Evolutionary conservation across 2,113 vertebrate species (phyloP).

Genomic region (Anoplopoma fimbria): DNA sequence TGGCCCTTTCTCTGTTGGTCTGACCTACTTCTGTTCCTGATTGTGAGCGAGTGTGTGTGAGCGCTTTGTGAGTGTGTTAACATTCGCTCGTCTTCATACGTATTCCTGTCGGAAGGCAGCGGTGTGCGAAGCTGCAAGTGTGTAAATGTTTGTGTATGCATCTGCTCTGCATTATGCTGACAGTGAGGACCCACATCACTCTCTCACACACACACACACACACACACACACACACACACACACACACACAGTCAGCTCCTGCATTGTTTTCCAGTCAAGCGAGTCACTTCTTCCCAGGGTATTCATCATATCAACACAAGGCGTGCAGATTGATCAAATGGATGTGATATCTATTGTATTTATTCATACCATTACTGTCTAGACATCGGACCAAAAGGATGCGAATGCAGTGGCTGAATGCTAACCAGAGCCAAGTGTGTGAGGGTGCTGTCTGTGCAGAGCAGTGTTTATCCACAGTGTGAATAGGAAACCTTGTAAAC

Average conservation of each 20-base stretch:
- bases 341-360: constrained; percentile 59
- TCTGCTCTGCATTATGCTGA: constrained; percentile 61
- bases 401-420: constrained; percentile 40
- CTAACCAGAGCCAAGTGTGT: constrained; percentile 33
- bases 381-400: constrained; percentile 37
- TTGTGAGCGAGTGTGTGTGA: constrained; percentile 1
- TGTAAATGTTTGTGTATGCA: constrained; percentile 12
- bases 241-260: neutral
- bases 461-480: constrained; percentile 11
- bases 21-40: constrained; percentile 37
- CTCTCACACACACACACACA: neutral
- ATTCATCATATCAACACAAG: constrained; percentile 57
- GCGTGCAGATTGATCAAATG: constrained; percentile 61
- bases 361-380: constrained; percentile 67
- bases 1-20: neutral
- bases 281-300: constrained; percentile 26
- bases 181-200: neutral
- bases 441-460: neutral
- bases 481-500: neutral
- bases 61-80: constrained; percentile 9
- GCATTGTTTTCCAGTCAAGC: constrained; percentile 45
- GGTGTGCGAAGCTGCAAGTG: neutral
- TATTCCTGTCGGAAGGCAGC: neutral
- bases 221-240: neutral
- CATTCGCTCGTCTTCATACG: neutral